Base-by-base conservation (phyloP, 2,888 invertebrate genomes). In the Drosophila melanosoma region DNA sequence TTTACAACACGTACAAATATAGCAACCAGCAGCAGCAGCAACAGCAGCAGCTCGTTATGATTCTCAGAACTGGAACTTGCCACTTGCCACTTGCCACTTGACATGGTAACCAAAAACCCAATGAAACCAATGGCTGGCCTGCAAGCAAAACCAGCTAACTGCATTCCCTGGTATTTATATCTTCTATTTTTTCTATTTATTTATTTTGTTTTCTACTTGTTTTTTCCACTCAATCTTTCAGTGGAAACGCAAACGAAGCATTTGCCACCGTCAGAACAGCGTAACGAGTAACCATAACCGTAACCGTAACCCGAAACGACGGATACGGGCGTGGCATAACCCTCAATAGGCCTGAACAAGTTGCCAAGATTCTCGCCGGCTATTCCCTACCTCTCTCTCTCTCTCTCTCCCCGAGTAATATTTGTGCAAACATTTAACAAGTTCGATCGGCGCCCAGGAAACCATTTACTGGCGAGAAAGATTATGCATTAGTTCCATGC, bases 401-500 rank as follows among this genome's bases (percentile, higher is more conserved):
- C 29, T 5, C 29, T 26, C 26, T 17, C 54, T 23, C 8, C 20
- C 59, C 63, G 62, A 35, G 69, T 63, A 70, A 72, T 90, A 86
- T 91, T 91, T 91, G 83, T 81, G 85, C 85, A 90, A 90, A 82
- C 81, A 82, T 89, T 91, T 91, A 90, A 90, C 91, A 88, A 83
- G 84, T 90, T 79, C 69, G 61, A 61, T 64, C 32, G 35, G 23
- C 29, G 59, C 29, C 66, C 79, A 77, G 89, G 82, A 65, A 76
- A 60, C 62, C 42, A 54, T 72, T 81, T 72, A 29, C 70, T 72
- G 81, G 64, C 59, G 62, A 69, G 69, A 72, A 68, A 83, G 76
- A 79, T 76, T 76, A 75, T 87, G 87, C 87, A 84, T 85, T 87
- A 85, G 83, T 74, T 84, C 36, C 63, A 70, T 74, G 69, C 82